These are phyloP conservation scores for Lasiurus borealis DNA, from an alignment of 2,113 vertebrate species.

Conservation along the genomic window DNA sequence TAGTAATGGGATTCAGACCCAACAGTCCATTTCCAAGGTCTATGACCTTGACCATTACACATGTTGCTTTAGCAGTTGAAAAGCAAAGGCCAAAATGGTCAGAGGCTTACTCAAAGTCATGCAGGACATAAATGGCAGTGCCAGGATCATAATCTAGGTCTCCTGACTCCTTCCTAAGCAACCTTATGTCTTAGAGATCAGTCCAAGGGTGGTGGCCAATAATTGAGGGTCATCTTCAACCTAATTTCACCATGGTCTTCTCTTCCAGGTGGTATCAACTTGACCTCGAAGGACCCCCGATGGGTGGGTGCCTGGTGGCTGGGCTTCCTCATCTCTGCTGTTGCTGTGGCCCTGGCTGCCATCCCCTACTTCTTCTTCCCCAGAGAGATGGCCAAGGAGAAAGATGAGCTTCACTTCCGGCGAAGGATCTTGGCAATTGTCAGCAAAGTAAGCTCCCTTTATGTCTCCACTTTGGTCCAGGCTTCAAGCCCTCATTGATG, in stretches of 20 bases:
- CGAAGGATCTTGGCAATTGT: neutral
- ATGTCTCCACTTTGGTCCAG: fast-evolving
- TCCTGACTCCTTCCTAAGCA: neutral
- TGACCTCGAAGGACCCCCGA: conserved; percentile 89
- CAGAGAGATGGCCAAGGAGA: conserved; percentile 91
- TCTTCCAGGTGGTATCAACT: conserved; percentile 86
- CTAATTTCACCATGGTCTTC: neutral
- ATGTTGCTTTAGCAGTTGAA: neutral
- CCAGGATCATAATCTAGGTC: neutral
- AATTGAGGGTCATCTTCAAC: neutral
- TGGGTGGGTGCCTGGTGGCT: conserved; percentile 99
- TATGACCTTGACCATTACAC: neutral
- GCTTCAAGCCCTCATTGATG: neutral
- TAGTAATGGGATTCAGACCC: neutral
- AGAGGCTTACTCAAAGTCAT: neutral
- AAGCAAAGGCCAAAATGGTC: neutral
- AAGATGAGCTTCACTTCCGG: conserved; percentile 64
- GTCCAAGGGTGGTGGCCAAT: neutral
- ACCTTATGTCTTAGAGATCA: neutral
- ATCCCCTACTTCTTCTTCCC: conserved; percentile 97
- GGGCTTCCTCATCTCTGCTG: conserved; percentile 93
- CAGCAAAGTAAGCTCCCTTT: conserved; percentile 48
- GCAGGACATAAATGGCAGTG: neutral
- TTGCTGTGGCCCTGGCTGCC: conserved; percentile 89
- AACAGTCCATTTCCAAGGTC: neutral